Base-by-base conservation (phyloP, 2,113 vertebrate species). In the Clupea harengus region DNA sequence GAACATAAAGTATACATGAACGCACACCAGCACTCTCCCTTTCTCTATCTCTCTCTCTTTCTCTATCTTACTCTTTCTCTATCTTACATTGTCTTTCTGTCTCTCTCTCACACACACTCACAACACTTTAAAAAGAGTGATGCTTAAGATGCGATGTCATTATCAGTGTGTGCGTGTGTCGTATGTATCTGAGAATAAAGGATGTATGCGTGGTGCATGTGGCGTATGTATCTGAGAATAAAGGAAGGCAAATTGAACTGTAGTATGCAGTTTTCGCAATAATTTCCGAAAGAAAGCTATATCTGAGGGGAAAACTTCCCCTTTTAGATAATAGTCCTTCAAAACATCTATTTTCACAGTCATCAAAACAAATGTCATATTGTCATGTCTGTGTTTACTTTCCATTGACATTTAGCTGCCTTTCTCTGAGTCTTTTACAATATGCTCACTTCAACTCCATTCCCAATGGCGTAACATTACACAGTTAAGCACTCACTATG, bases 371-470 rank as follows among this genome's bases (percentile, higher is more conserved):
- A 94, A 93, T 92, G 92, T 93, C 92, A 93, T 88, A 86, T 83
- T 91, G 82, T 88, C 83, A 85, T 81, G 87, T 83, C 85, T 78
- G 84, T 84, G 87, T 47, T 91, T 83, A 54, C 22, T 93, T 94
- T 93, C 93, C 93, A 88, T 88, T 94, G 94, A 93, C 92, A 93
- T 94, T 94, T 92, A 88, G 67, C 57, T 52, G 39, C 84, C 81
- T 57, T 57, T 91, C 88, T 85, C 28, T 86, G 52, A 90, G 88
- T 85, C 20, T 60, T n/a, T 60, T n/a, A 60, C 54, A 4, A 10
- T 64, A 64, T n/a, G 39, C 39, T 1, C 39, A 13, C 17, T 54
- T 54, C 50, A 17, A 54, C 54, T 22, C 54, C 54, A 57, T 57
- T 57, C 54, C 20, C 54, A 57, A 4, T 49, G 47, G 47, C 8